phyloP scores from a whole-genome alignment of 2,797 vertebrate genomes.

The Phataginus tetradactyla region DNA sequence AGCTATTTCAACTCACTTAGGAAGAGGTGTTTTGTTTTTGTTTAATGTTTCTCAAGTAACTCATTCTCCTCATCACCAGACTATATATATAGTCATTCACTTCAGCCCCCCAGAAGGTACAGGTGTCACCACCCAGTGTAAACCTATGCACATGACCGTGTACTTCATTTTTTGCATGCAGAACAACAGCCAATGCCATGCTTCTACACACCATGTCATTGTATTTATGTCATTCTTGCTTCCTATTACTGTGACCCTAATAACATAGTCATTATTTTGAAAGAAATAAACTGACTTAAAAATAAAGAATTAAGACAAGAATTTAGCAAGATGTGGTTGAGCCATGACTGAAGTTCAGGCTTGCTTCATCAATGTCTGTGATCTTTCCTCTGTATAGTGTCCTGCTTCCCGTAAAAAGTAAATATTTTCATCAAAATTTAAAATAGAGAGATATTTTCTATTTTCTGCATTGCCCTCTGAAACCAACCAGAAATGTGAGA shows the following conservation, averaged over 20 bases:
- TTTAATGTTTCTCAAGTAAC: background rate
- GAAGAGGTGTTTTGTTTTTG: background rate
- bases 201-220: background rate
- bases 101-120: fast-evolving
- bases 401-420: background rate
- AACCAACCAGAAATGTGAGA: background rate
- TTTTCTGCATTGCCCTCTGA: background rate
- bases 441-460: background rate
- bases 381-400: background rate
- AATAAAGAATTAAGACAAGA: background rate
- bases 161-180: background rate
- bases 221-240: background rate
- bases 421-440: background rate
- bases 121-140: background rate
- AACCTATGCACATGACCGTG: background rate
- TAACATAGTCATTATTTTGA: background rate
- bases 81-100: background rate
- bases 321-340: background rate
- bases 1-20: background rate
- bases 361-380: background rate
- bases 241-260: background rate
- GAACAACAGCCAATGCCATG: background rate
- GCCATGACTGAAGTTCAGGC: background rate
- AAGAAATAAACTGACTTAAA: background rate
- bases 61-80: background rate